Base-by-base conservation (phyloP, 1,140 invertebrate species). In the Hesperophylax magnus region DNA sequence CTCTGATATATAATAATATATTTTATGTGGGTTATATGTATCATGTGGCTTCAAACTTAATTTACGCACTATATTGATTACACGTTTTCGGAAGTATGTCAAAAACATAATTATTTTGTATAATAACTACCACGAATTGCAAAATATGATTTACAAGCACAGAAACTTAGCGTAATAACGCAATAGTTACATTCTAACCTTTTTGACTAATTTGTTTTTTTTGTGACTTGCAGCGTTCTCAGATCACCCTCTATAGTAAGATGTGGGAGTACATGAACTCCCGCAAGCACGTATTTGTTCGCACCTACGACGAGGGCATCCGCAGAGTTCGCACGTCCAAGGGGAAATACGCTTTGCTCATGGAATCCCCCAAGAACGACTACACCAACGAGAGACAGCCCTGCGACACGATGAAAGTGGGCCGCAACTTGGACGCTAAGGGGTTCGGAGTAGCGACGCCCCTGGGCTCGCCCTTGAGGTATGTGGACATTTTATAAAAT, bases 221-320 rank as follows among this genome's bases (percentile, higher is more conserved):
- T 3, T 54, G 11, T 15, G 7, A 54, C n/a, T 90, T 88, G 6
- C 89, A 98, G 97, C 93, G 93, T 86, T 98, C 97, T 4, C 95
- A 97, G 86, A 97, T 98, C 79, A 93, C 93, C 54, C 93, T 97
- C 2, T 98, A 98, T 89, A 94, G 94, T 86, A 94, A 96, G 88
- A 99, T 99, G 98, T 98, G 97, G 97, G 95, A 97, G 85, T 98
- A 96, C 85, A 98, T 99, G 97, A 95, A 94, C 84, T 93, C 94
- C 14, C 90, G 94, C 83, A 95, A 95, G 84, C 92, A 96, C 85
- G 95, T 97, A 31, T 97, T 97, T 85, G 95, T 97, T 0, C 89
- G 91, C 79, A 93, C 93, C 2, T 97, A 98, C 86, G 94, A 95
- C 78, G 96, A 97, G 86, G 97, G 97, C 8, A 97, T 98, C 80